Conservation (phyloP, 2,888 invertebrate genomes). For the Oscheius sp. region DNA sequence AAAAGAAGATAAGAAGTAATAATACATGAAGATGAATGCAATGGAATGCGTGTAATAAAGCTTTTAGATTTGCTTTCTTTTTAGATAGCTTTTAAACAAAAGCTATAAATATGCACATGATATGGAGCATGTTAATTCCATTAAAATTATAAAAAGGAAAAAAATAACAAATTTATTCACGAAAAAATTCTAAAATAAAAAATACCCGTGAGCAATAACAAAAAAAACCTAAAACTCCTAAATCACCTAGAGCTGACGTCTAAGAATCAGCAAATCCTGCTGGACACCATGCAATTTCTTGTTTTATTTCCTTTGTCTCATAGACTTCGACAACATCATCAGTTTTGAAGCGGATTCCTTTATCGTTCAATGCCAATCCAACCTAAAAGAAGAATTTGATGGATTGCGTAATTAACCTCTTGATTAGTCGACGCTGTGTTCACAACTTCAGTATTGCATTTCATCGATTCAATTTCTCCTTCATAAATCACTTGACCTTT, state of each 20-base stretch:
- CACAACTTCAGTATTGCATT: constrained; percentile 59
- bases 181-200: background rate
- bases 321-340: constrained; percentile 81
- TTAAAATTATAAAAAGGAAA: background rate
- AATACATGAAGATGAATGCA: too few species aligned
- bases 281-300: constrained; percentile 78
- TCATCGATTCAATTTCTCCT: constrained; percentile 65
- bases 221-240: background rate
- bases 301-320: constrained; percentile 77
- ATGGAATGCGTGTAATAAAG: too few species aligned
- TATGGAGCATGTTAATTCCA: background rate
- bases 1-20: too few species aligned
- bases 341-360: constrained; percentile 73
- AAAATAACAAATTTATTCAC: background rate
- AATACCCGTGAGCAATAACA: background rate
- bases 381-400: constrained; percentile 22
- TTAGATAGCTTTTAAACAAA: too few species aligned
- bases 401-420: constrained; percentile 31
- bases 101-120: background rate
- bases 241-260: constrained; percentile 17
- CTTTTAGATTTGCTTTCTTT: too few species aligned
- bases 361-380: constrained; percentile 48
- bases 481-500: constrained; percentile 53
- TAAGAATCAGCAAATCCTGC: constrained; percentile 53
- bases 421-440: constrained; percentile 52